phyloP scores from a whole-genome alignment of 2,113 vertebrate genomes.

The Microcebus lehilahytsara region DNA sequence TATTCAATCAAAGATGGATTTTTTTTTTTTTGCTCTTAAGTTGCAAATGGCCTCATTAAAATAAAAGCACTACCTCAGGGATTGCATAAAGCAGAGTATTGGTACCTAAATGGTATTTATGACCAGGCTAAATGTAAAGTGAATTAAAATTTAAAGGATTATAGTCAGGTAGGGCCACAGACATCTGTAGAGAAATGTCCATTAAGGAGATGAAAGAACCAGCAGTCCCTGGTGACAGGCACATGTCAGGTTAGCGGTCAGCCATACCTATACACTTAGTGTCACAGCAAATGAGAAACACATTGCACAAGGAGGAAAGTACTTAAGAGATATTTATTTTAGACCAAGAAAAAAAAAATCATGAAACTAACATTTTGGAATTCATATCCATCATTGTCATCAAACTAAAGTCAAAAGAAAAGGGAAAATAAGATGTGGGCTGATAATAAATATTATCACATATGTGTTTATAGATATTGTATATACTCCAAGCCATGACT shows the following conservation, averaged over 20 bases:
- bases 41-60: constrained; percentile 99
- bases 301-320: constrained; percentile 62
- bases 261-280: constrained; percentile 84
- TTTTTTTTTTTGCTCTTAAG: constrained; percentile 93
- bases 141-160: constrained; percentile 99
- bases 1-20: constrained; percentile 92
- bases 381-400: constrained; percentile 40
- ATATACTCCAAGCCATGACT: not conserved
- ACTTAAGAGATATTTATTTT: constrained; percentile 78
- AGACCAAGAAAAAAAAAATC: constrained; percentile 77
- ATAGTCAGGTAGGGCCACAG: constrained; percentile 96
- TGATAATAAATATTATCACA: constrained; percentile 68
- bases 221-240: constrained; percentile 86
- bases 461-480: constrained; percentile 49
- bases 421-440: constrained; percentile 35
- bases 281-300: constrained; percentile 83
- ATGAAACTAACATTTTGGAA: constrained; percentile 51
- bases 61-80: constrained; percentile 97
- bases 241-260: constrained; percentile 81
- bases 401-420: constrained; percentile 39
- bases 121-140: constrained; percentile 98
- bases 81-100: constrained; percentile 92
- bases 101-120: constrained; percentile 99
- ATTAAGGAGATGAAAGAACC: constrained; percentile 96
- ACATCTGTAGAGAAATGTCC: constrained; percentile 92